Evolutionary conservation across 2,113 vertebrate genomes (phyloP), one percentile per base, ranked within the genome.

Genomic region (Colossoma macropomum): DNA sequence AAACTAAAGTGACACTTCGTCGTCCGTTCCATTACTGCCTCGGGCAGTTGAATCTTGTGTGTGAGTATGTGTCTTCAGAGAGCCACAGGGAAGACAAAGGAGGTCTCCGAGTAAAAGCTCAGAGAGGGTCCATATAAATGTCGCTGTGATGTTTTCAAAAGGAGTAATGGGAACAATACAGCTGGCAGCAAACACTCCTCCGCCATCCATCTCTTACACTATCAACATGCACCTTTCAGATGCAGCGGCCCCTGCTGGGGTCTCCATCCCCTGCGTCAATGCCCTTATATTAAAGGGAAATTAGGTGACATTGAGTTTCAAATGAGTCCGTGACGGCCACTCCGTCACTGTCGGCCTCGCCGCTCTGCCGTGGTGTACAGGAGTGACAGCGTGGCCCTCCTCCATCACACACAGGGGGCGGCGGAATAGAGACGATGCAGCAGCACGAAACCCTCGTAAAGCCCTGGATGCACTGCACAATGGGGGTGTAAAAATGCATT

Each of bases 301-400:
- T 89, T 78, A 89, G 85, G 82, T 82, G 81, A 89, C 90, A 92
- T 92, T 92, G 82, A 89, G 81, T 91, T 92, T 92, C 62, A 91
- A 92, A 93, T 90, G 81, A 91, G 83, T 80, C 83, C 68, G 56
- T 78, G 72, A 84, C 66, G 90, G 84, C 86, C 87, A 27, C 84
- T 93, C 72, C 66, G 69, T 92, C 91, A 89, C 86, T 90, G 90
- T 89, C 90, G 71, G 69, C 52, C 28, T 63, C 59, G 60, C 52
- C 71, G n/a, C 60, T 69, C 76, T n/a, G n/a, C 27, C 54, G 70
- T 54, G 34, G 50, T 25, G 76, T 11, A 16, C 56, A 23, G 50
- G 73, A 66, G 78, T 69, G 77, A 85, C 77, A 77, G 69, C 45
- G 16, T 56, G 63, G 41, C 81, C 81, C 77, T 83, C 75, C 70